A percentile compares a stretch with the other conserved stretches of the same genome.
These are phyloP conservation scores for Procambarus clarkii DNA, from an alignment of 1,140 invertebrate species.

Conservation along the genomic window DNA sequence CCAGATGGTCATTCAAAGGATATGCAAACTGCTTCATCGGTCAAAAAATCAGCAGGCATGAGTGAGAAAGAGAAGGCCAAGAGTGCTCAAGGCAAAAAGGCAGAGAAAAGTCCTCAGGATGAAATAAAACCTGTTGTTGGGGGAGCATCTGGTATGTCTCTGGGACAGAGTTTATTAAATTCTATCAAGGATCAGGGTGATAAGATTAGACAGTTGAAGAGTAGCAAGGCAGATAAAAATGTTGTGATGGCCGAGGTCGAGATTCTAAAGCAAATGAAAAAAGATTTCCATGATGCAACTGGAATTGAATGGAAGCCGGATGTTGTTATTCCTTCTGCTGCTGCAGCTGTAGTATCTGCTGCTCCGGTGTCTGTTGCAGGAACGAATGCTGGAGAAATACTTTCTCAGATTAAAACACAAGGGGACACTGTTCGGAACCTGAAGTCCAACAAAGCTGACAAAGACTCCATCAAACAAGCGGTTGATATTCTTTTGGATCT, in stretches of 20 bases:
- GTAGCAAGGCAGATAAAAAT: conserved; percentile 76
- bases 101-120: conserved; percentile 62
- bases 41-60: conserved; percentile 76
- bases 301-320: conserved; percentile 82
- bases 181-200: conserved; percentile 78
- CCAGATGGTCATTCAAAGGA: conserved; percentile 85
- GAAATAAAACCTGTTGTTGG: conserved; percentile 43
- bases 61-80: conserved; percentile 81
- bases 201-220: conserved; percentile 82
- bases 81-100: conserved; percentile 72
- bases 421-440: conserved; percentile 75
- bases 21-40: conserved; percentile 39
- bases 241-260: conserved; percentile 77
- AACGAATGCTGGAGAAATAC: conserved; percentile 42
- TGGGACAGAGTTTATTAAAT: conserved; percentile 73
- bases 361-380: conserved; percentile 56
- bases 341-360: conserved; percentile 74
- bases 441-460: conserved; percentile 74
- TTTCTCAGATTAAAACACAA: conserved; percentile 77
- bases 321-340: conserved; percentile 73
- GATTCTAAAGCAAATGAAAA: conserved; percentile 76
- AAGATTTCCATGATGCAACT: conserved; percentile 76
- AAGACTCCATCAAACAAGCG: conserved; percentile 76
- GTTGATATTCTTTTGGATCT: conserved; percentile 77
- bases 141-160: background rate